Evolutionary conservation across 1,140 invertebrate species (phyloP).

Genomic region (Heliconius hewitsoni): DNA sequence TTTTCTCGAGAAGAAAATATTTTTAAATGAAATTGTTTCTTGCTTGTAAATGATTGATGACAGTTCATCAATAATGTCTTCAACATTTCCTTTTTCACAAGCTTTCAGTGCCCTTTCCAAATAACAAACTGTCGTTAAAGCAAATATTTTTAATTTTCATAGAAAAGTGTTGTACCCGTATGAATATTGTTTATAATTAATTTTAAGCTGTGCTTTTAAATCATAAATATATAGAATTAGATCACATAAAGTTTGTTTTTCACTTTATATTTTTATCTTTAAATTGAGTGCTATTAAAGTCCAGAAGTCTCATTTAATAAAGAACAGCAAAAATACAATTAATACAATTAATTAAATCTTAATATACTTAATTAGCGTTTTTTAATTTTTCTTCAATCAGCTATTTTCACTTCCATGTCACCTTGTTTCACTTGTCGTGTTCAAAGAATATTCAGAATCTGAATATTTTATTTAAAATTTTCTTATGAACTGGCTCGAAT

Average conservation of each 20-base stretch:
- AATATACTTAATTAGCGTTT: too few species aligned
- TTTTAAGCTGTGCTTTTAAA: neutral
- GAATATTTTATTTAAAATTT: constrained; percentile 5
- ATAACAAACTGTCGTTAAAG: neutral
- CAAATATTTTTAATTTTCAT: neutral
- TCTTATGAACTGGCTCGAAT: neutral
- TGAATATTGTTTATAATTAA: neutral
- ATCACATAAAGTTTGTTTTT: neutral
- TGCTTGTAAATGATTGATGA: constrained; percentile 5
- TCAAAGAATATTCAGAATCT: neutral
- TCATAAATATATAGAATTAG: neutral
- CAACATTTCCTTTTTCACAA: neutral
- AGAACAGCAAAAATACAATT: too few species aligned
- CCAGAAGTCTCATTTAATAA: too few species aligned
- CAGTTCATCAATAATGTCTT: constrained; percentile 7
- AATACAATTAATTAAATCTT: too few species aligned
- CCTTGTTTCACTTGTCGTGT: neutral
- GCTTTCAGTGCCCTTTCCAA: neutral
- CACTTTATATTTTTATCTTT: neutral
- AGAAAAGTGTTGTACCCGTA: neutral
- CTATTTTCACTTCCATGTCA: too few species aligned
- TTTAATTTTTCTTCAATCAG: too few species aligned
- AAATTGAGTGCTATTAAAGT: neutral
- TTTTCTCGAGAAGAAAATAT: neutral
- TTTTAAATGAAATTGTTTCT: constrained; percentile 7